Base-by-base conservation (phyloP, 2,113 vertebrate species). In the Pteruthius melanotis region DNA sequence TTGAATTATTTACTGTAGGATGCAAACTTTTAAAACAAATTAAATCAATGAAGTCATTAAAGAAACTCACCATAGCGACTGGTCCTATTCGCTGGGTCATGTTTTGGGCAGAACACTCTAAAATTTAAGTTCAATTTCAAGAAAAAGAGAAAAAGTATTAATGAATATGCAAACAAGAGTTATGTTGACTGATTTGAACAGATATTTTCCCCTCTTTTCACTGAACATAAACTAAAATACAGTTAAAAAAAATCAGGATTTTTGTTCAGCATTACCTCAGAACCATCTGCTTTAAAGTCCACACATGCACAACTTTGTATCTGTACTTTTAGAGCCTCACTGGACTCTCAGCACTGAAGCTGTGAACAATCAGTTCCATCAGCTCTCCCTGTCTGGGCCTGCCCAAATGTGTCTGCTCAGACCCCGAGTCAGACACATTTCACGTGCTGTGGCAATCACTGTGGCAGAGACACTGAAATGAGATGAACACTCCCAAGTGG, bases 101-200 rank as follows among this genome's bases (percentile, higher is more conserved):
- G 98, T 59, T 97, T 94, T 95, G 83, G 89, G 96, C 98, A 98
- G 78, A 97, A 96, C 75, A 98, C 80, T 92, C 98, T 98, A 96
- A 97, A 97, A 96, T 71, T 92, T 44, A 69, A 92, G 71, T 92
- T 75, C 42, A 78, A 84, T 98, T 97, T 91, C 63, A 97, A 91
- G 92, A 90, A 94, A 93, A 94, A 97, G 70, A 96, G 47, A 93
- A 84, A 83, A 68, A 80, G 54, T 28, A 84, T 94, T 95, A 97
- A 96, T 90, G 92, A 91, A 81, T 75, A 94, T 1, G 6, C 76
- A 92, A 91, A 75, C 60, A 90, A 40, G 40, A 42, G 70, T 61
- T 89, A 75, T 26, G 42, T 30, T 90, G 86, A 83, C 45, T 69
- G 56, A 76, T 92, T 96, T 97, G 37, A 94, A 96, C 60, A 93